Percentiles rank a stretch among this genome's conserved stretches.
These are phyloP conservation scores for Gadus macrocephalus DNA, from an alignment of 2,113 vertebrate genomes.

Conservation along the genomic window DNA sequence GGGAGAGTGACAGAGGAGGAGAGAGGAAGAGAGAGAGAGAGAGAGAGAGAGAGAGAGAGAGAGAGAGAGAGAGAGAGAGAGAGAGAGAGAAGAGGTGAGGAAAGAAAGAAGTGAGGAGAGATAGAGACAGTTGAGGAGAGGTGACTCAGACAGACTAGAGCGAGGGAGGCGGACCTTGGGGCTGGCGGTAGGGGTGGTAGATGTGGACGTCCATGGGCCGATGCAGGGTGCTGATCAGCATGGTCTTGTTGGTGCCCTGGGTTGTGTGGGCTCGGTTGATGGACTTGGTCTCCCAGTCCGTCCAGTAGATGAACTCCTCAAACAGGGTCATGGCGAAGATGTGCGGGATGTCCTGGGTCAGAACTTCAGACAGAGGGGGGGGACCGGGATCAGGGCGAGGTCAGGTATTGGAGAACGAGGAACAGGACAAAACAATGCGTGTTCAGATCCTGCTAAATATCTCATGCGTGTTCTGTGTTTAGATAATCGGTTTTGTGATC, in stretches of 20 bases:
- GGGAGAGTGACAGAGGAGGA: too few species aligned
- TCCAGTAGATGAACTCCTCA: slow-evolving; percentile 98
- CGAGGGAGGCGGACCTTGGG: slow-evolving; percentile 71
- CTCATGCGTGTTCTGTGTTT: too few species aligned
- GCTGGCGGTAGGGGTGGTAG: slow-evolving; percentile 89
- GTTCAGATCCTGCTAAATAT: neutral
- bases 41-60: too few species aligned
- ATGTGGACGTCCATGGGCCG: slow-evolving; percentile 95
- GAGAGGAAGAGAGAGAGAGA: too few species aligned
- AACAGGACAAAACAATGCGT: neutral
- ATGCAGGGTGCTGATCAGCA: slow-evolving; percentile 93
- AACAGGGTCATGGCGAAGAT: slow-evolving; percentile 94
- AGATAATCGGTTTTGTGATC: too few species aligned
- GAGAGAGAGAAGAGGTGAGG: too few species aligned
- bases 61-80: too few species aligned
- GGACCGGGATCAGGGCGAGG: neutral
- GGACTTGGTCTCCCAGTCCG: slow-evolving; percentile 95
- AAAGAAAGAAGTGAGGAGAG: too few species aligned
- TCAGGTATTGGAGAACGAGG: neutral
- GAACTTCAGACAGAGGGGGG: slow-evolving; percentile 67
- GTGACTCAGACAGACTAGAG: too few species aligned
- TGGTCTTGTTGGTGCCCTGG: slow-evolving; percentile 78
- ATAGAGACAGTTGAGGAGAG: too few species aligned
- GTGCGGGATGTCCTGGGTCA: slow-evolving; percentile 89
- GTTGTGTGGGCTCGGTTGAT: slow-evolving; percentile 95